Evolutionary conservation across 2,888 invertebrate species (phyloP), one percentile per base, ranked within the genome.

Genomic region (Caenorhabditis sp.): DNA sequence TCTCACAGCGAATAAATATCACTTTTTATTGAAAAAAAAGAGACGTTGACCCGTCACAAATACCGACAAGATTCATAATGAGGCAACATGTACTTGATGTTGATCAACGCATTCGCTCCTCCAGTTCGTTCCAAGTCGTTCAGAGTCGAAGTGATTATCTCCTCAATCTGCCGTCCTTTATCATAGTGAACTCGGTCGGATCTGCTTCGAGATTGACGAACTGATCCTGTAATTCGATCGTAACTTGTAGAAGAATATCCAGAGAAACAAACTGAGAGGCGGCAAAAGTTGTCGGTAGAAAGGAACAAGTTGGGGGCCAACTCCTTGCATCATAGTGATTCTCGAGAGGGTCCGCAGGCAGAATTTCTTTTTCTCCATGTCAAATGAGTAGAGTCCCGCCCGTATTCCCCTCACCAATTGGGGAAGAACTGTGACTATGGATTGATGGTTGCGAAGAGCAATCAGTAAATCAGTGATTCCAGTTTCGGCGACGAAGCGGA

Each of bases 31-130:
- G n/a, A n/a, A n/a, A n/a, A n/a, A n/a, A n/a, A n/a, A n/a, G n/a
- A n/a, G n/a, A n/a, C n/a, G 40, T 13, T 47, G 18, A 18, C 47
- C 3, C 47, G 13, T 82, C 71, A 78, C 44, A 69, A 15, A 22
- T 72, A 78, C 50, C 61, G 72, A 83, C 92, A 96, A 0, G 97
- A 97, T 92, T 98, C 97, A 92, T 98, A 98, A 6, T 97, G 97
- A 0, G 98, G 98, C 87, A 98, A 95, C 95, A 98, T 96, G 92
- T 98, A 98, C 93, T 98, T 98, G 90, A 98, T 98, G 92, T 98
- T 98, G 89, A 97, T 97, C 92, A 96, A 97, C 1, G 98, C 97
- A 92, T 97, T 97, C 84, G 96, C 96, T 5, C 98, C 98, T 0
- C 98, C 98, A 91, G 96, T 95, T 89, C 95, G 94, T 92, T 98